Conservation (phyloP, 2,888 invertebrate genomes). For the Altica lythri region DNA sequence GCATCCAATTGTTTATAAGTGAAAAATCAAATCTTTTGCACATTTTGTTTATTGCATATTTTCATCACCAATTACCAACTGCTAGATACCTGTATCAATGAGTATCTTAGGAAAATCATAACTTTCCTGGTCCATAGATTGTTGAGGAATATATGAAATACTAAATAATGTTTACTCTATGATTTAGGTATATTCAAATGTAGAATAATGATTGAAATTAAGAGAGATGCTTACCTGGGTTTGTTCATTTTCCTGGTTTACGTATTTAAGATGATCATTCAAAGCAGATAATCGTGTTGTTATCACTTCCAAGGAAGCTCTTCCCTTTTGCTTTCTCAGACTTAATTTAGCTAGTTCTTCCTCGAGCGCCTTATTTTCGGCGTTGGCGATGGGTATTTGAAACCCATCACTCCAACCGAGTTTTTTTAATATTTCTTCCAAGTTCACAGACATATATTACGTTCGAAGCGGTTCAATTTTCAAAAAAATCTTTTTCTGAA, state of each 20-base stretch:
- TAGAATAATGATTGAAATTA: background rate
- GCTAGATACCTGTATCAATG: no score
- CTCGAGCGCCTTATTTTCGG: conserved; percentile 67
- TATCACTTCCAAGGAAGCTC: conserved; percentile 56
- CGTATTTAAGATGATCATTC: conserved; percentile 59
- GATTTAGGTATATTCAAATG: background rate
- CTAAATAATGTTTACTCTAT: no score
- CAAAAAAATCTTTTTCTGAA: background rate
- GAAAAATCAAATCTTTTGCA: no score
- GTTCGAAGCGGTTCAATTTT: no score
- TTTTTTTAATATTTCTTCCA: conserved; percentile 68
- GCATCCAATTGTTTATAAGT: no score
- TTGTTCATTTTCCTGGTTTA: conserved; percentile 62
- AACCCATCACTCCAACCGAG: conserved; percentile 79
- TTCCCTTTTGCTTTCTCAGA: conserved; percentile 58
- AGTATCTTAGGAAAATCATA: no score
- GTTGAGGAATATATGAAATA: no score
- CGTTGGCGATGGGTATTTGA: conserved; percentile 78
- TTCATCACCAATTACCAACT: no score
- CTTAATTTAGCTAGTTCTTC: conserved; percentile 60
- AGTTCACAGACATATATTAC: conserved; percentile 54
- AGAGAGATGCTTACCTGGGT: conserved; percentile 57
- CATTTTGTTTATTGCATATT: no score
- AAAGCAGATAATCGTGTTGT: conserved; percentile 50
- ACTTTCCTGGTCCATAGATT: no score